Base-by-base conservation (phyloP, 2,888 invertebrate genomes). In the Machimus rusticus region DNA sequence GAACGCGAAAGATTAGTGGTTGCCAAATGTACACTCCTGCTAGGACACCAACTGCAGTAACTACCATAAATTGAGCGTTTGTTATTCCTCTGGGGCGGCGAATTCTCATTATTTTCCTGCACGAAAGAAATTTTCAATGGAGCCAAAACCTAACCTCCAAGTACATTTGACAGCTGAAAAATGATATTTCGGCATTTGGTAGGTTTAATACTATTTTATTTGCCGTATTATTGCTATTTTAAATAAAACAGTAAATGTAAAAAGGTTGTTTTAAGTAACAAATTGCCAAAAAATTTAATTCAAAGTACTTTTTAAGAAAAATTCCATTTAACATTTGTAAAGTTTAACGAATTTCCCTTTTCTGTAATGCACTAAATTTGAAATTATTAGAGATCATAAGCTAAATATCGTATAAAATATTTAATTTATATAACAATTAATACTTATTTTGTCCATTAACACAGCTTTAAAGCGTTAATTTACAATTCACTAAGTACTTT, bases 1-100 rank as follows among this genome's bases (percentile, higher is more conserved):
- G 91, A 86, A 88, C 91, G 88, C 89, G 90, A 5, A 91, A 2
- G 78, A 93, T 90, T 5, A 93, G 89, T 66, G 93, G 93, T 87
- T 91, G 91, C 93, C 93, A 93, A 91, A 93, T 93, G 89, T 93
- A 93, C 88, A n/a, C 78, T 4, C 90, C 86, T 34, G 78, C 57
- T 78, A 79, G 0, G 5, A 86, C 87, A 19, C 91, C 93, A 87
- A 93, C 23, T 16, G 91, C 91, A 37, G 91, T 91, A 55, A 92
- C 92, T 87, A 93, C 86, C 90, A 93, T 90, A 88, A 93, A 90
- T 89, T 93, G 93, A 34, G 90, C 88, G 43, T 90, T 90, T 84
- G 92, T 91, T 57, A 93, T 88, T 86, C 92, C 91, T 37, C 91
- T 91, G 51, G 93, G 93, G 88, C 91, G 91, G 89, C 92, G 91